A percentile compares a stretch with the other conserved stretches of the same genome.
Evolutionary conservation across 2,888 invertebrate genomes (phyloP).

Genomic region (Hybos culiciformis): DNA sequence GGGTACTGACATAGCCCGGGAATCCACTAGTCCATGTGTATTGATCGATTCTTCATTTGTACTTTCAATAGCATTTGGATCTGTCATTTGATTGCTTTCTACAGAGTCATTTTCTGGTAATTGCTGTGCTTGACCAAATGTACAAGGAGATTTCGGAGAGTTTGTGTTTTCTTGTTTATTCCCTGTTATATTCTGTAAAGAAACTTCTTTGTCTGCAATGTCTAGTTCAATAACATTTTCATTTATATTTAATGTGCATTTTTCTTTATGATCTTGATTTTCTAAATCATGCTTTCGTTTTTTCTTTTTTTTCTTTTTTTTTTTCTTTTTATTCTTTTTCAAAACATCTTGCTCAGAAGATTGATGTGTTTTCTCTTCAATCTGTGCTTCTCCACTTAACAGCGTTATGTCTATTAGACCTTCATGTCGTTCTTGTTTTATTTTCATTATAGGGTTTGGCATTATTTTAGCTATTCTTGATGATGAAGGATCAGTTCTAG

Average conservation of each 20-base stretch:
- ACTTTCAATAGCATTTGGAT: no score
- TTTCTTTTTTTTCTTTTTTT: slow-evolving; percentile 19
- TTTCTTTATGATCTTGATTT: slow-evolving; percentile 16
- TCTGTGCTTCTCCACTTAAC: slow-evolving; percentile 2
- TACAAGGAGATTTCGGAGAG: neutral
- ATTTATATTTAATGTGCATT: slow-evolving; percentile 6
- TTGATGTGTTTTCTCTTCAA: neutral
- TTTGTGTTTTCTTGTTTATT: neutral
- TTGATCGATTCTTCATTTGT: no score
- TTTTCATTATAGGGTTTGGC: slow-evolving; percentile 36
- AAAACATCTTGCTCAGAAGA: neutral
- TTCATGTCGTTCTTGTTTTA: slow-evolving; percentile 25
- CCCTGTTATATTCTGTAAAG: neutral
- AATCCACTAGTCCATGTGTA: no score
- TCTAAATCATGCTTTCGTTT: slow-evolving; percentile 24
- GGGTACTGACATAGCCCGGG: no score
- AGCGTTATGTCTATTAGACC: slow-evolving; percentile 1
- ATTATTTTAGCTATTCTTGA: slow-evolving; percentile 28
- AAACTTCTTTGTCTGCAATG: no score
- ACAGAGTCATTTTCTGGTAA: slow-evolving; percentile 15
- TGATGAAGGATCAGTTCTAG: slow-evolving; percentile 48
- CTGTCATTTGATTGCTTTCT: no score
- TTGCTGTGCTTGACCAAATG: slow-evolving; percentile 1
- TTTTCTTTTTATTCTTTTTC: slow-evolving; percentile 16
- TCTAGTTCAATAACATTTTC: no score